phyloP scores from a whole-genome alignment of 2,797 vertebrate species.

The Jordanella pulchra region DNA sequence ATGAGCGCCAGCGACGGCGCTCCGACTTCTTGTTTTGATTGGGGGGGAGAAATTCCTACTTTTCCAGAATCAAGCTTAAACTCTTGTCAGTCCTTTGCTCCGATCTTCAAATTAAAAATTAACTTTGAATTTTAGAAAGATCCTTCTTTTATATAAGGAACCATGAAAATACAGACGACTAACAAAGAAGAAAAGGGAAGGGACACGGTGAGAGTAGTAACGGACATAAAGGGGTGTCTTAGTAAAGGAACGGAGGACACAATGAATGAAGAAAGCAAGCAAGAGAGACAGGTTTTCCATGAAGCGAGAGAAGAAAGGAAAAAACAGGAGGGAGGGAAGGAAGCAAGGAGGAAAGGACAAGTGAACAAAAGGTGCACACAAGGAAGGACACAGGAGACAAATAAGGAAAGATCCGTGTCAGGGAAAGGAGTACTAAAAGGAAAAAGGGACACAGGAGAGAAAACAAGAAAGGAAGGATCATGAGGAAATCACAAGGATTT shows the following conservation, averaged over 20 bases:
- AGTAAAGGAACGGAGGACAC: too few species aligned
- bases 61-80: not conserved
- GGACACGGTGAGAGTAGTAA: too few species aligned
- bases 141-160: not conserved
- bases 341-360: not conserved
- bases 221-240: too few species aligned
- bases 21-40: not conserved
- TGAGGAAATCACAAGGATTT: not conserved
- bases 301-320: not conserved
- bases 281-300: too few species aligned
- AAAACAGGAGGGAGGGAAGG: not conserved
- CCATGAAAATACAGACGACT: not conserved
- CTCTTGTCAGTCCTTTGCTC: not conserved
- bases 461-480: not conserved
- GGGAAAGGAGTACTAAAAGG: too few species aligned
- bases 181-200: not conserved
- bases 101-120: not conserved
- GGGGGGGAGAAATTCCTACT: not conserved
- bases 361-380: too few species aligned
- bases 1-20: conserved; percentile 7
- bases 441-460: not conserved
- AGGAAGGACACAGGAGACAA: too few species aligned
- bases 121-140: not conserved
- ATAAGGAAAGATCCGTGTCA: too few species aligned
- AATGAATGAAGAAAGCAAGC: too few species aligned